These are phyloP conservation scores for Synodontis membranacea DNA, from an alignment of 2,113 vertebrate genomes.

Conservation along the genomic window DNA sequence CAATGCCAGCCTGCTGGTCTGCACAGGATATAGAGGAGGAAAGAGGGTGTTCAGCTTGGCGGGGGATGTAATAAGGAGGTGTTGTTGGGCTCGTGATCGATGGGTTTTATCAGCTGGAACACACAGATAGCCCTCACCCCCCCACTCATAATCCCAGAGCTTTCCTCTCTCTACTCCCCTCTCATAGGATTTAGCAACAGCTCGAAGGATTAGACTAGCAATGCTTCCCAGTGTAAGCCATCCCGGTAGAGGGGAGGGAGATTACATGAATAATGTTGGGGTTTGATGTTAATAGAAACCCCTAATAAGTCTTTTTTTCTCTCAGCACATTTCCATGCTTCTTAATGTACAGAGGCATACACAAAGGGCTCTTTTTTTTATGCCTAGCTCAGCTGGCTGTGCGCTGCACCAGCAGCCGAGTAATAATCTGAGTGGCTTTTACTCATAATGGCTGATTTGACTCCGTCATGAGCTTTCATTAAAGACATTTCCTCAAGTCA, in stretches of 20 bases:
- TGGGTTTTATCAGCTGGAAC: conserved; percentile 57
- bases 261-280: conserved; percentile 67
- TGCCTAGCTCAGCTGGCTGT: conserved; percentile 55
- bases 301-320: conserved; percentile 60
- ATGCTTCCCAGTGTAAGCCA: conserved; percentile 52
- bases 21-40: conserved; percentile 25
- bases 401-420: conserved; percentile 43
- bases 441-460: conserved; percentile 44
- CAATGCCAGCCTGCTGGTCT: conserved; percentile 52
- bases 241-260: conserved; percentile 53
- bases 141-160: conserved; percentile 47
- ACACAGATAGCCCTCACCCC: conserved; percentile 48
- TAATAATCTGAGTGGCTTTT: conserved; percentile 59
- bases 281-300: conserved; percentile 65
- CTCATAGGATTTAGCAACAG: conserved; percentile 50
- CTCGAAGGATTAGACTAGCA: conserved; percentile 51
- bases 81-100: conserved; percentile 56
- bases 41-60: conserved; percentile 11
- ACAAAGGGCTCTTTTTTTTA: conserved; percentile 62
- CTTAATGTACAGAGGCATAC: conserved; percentile 59
- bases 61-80: conserved; percentile 31
- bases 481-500: conserved; percentile 53
- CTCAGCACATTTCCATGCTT: conserved; percentile 63
- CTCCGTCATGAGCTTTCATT: conserved; percentile 52
- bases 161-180: conserved; percentile 48